Evolutionary conservation across 2,888 invertebrate species (phyloP).

Genomic region (Epistrophe grossulariae): DNA sequence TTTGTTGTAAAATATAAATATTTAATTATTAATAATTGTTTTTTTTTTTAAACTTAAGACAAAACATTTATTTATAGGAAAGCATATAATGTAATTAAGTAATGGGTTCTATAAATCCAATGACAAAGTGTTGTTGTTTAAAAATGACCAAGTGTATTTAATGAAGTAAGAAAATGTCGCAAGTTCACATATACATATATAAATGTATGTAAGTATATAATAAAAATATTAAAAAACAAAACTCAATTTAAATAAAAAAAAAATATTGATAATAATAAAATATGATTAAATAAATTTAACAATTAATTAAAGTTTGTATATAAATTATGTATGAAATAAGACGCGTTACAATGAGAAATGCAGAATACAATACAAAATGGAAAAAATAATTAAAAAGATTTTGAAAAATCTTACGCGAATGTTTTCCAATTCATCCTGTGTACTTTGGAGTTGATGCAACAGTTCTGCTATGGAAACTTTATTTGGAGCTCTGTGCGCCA

Average conservation of each 20-base stretch:
- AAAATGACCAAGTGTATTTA: conserved; percentile 34
- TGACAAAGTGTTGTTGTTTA: conserved; percentile 38
- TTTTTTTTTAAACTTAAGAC: conserved; percentile 56
- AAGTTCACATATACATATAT: conserved; percentile 19
- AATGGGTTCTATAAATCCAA: conserved; percentile 34
- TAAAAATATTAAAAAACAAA: conserved; percentile 16
- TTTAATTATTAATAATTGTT: conserved; percentile 66
- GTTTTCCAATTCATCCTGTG: conserved; percentile 94
- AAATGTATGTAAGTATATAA: neutral
- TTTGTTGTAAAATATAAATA: conserved; percentile 76
- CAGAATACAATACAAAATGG: conserved; percentile 82
- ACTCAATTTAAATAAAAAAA: conserved; percentile 18
- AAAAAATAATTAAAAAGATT: conserved; percentile 82
- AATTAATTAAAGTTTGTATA: conserved; percentile 17
- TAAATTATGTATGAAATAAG: neutral
- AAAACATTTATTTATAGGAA: conserved; percentile 63
- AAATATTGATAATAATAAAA: conserved; percentile 4
- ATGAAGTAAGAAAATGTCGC: conserved; percentile 36
- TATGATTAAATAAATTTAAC: conserved; percentile 34
- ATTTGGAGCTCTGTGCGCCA: conserved; percentile 87
- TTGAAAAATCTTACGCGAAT: conserved; percentile 89
- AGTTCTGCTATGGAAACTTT: conserved; percentile 92
- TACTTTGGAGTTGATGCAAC: conserved; percentile 92
- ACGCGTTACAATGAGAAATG: conserved; percentile 81
- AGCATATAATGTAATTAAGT: conserved; percentile 22